Evolutionary conservation across 2,888 invertebrate species (phyloP).

Genomic region (Pachydiplax longipennis): DNA sequence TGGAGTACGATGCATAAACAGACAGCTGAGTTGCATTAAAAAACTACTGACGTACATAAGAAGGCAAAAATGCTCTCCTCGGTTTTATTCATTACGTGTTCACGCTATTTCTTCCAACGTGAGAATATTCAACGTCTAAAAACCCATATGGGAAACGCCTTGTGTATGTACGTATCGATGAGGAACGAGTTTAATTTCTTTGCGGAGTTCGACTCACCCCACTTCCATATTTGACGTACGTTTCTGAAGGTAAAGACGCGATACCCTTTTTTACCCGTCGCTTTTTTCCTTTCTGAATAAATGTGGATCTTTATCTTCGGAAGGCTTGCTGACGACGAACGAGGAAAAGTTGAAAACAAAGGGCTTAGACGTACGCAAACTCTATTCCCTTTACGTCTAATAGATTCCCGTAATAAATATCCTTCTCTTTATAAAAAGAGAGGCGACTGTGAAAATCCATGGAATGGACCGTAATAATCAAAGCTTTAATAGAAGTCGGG

Average conservation of each 20-base stretch:
- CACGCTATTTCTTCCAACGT: neutral
- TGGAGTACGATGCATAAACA: neutral
- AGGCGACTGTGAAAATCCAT: neutral
- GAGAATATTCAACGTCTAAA: neutral
- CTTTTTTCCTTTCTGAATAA: neutral
- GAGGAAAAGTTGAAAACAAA: neutral
- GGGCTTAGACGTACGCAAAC: neutral
- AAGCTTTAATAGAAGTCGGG: neutral
- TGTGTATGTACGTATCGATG: neutral
- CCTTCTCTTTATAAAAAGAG: neutral
- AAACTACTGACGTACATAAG: neutral
- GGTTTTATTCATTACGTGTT: neutral
- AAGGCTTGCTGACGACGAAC: neutral
- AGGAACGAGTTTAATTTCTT: neutral
- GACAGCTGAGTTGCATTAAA: neutral
- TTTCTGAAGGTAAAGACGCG: neutral
- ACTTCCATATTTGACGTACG: neutral
- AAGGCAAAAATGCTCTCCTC: neutral
- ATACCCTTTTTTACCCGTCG: neutral
- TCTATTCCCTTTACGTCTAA: neutral
- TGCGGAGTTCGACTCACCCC: neutral
- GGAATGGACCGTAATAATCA: neutral
- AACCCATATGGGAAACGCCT: neutral
- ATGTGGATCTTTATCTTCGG: neutral
- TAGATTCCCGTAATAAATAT: neutral